These are phyloP conservation scores for Lepidonotus clava DNA, from an alignment of 2,888 invertebrate genomes.

Conservation along the genomic window DNA sequence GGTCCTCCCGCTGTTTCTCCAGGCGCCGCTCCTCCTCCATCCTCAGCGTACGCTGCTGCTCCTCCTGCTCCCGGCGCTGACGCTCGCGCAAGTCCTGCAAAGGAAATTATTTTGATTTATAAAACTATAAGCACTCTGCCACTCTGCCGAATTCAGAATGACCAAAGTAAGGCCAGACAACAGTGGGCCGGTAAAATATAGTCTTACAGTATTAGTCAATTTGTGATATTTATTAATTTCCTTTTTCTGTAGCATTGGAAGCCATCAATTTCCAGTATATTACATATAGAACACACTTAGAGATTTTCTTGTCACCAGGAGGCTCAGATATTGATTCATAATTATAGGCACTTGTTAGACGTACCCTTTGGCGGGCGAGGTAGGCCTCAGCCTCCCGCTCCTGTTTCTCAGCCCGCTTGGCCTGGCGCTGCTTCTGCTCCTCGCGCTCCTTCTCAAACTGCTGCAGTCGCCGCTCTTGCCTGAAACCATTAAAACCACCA, in stretches of 20 bases:
- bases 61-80: conserved; percentile 77
- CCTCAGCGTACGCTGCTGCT: conserved; percentile 70
- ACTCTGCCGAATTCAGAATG: too few relatives aligned
- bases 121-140: too few relatives aligned
- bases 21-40: conserved; percentile 76
- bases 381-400: conserved; percentile 83
- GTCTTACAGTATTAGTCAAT: too few relatives aligned
- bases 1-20: conserved; percentile 76
- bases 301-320: too few relatives aligned
- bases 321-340: too few relatives aligned
- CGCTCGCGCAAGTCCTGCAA: conserved; percentile 75
- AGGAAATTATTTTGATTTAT: background rate
- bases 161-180: too few relatives aligned
- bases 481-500: background rate
- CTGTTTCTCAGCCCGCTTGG: conserved; percentile 79
- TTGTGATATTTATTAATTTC: too few relatives aligned
- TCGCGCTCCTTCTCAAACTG: conserved; percentile 76
- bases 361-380: conserved; percentile 81
- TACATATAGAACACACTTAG: too few relatives aligned
- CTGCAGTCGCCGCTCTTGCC: conserved; percentile 70
- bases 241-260: too few relatives aligned
- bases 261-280: too few relatives aligned
- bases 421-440: conserved; percentile 71
- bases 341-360: too few relatives aligned
- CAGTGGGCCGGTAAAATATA: too few relatives aligned